A percentile compares a stretch with the other conserved stretches of the same genome.
phyloP scores from a whole-genome alignment of 1,140 invertebrate species.

The Bombus confusus region DNA sequence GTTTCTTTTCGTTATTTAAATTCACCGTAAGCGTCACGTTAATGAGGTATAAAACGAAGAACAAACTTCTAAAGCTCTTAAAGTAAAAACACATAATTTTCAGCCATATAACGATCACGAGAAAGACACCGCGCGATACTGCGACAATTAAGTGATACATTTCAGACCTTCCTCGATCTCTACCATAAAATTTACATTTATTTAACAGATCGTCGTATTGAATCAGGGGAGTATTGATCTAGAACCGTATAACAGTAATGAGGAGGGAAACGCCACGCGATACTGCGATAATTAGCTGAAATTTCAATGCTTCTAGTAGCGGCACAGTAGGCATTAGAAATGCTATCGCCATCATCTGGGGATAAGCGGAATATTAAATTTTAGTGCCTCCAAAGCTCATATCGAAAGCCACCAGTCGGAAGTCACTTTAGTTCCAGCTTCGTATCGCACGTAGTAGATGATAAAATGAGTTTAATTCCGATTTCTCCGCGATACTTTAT shows the following conservation, averaged over 20 bases:
- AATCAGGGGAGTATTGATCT: not conserved
- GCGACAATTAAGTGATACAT: not conserved
- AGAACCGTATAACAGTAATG: not conserved
- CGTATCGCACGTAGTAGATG: not conserved
- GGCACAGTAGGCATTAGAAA: conserved; percentile 30
- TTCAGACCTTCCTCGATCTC: not conserved
- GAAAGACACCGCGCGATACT: not conserved
- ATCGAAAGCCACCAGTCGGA: conserved; percentile 39
- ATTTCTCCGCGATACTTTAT: not conserved
- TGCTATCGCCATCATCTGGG: conserved; percentile 42
- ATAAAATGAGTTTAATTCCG: conserved; percentile 28
- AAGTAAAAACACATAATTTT: conserved; percentile 25
- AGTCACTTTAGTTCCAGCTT: conserved; percentile 34
- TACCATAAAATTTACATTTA: not conserved
- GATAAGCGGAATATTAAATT: conserved; percentile 60
- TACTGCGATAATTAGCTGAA: conserved; percentile 30
- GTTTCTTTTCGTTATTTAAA: no score
- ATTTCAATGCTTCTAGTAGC: conserved; percentile 24
- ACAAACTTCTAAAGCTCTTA: no score
- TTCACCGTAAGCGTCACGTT: no score
- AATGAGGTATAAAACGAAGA: no score
- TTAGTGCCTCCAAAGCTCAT: conserved; percentile 57
- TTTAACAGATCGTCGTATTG: not conserved
- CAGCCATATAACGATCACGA: conserved; percentile 32
- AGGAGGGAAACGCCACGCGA: conserved; percentile 1